phyloP scores from a whole-genome alignment of 1,140 invertebrate genomes.

The Rhyzopertha dominica region DNA sequence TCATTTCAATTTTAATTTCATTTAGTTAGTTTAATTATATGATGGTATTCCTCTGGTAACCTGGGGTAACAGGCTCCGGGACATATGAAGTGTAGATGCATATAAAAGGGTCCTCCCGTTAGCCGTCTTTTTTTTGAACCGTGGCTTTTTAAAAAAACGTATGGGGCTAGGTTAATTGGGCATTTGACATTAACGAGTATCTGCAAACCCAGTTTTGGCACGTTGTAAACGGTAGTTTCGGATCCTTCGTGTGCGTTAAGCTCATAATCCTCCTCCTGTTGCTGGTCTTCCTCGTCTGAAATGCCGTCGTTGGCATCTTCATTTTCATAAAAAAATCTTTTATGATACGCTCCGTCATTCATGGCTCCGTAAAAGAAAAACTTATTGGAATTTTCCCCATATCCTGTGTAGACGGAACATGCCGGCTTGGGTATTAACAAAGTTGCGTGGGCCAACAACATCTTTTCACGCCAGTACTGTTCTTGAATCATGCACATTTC shows the following conservation, averaged over 20 bases:
- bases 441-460: constrained; percentile 17
- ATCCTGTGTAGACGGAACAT: constrained; percentile 34
- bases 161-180: no score
- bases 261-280: no score
- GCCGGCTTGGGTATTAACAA: constrained; percentile 20
- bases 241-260: no score
- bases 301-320: no score
- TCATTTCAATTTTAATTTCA: no score
- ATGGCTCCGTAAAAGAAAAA: constrained; percentile 36
- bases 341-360: constrained; percentile 27
- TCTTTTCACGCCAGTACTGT: constrained; percentile 28
- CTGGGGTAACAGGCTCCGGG: constrained; percentile 27
- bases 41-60: constrained; percentile 25
- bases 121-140: no score
- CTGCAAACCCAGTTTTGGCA: no score
- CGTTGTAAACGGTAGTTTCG: no score
- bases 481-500: constrained; percentile 32
- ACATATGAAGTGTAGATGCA: constrained; percentile 29
- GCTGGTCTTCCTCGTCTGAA: no score
- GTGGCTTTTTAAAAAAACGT: no score
- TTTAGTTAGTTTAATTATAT: constrained; percentile 17
- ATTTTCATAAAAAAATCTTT: constrained; percentile 2
- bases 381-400: constrained; percentile 29
- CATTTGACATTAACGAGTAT: no score
- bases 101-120: no score